These are phyloP conservation scores for Procavia capensis DNA, from an alignment of 2,113 vertebrate genomes.

Conservation along the genomic window DNA sequence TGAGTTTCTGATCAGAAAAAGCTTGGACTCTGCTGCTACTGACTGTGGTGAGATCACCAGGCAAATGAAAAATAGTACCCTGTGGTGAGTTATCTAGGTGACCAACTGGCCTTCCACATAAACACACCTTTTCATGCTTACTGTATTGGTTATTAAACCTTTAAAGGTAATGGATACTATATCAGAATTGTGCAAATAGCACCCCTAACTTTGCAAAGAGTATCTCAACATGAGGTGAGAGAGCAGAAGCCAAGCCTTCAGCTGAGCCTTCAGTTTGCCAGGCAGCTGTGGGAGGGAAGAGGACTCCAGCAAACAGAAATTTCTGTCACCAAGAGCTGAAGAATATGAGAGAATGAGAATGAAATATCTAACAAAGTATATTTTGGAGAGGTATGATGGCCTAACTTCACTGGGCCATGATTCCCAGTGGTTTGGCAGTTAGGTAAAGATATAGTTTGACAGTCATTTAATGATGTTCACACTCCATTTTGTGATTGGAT, in stretches of 20 bases:
- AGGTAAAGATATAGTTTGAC: too few species aligned
- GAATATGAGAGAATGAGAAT: neutral
- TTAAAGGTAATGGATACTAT: neutral
- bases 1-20: slow-evolving; percentile 4
- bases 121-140: neutral
- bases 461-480: too few species aligned
- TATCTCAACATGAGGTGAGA: neutral
- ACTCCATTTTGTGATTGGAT: too few species aligned
- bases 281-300: neutral
- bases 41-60: neutral
- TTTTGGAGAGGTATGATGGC: neutral
- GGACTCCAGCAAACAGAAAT: neutral
- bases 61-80: neutral
- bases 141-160: neutral
- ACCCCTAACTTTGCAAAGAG: neutral
- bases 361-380: neutral
- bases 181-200: neutral
- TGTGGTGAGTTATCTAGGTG: neutral
- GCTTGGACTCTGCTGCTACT: neutral
- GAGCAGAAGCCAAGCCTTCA: neutral
- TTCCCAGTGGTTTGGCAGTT: too few species aligned
- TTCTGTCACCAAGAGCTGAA: neutral
- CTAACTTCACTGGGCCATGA: too few species aligned
- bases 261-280: neutral
- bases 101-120: neutral